Percentiles rank a stretch among this genome's conserved stretches.
Conservation (phyloP, 2,113 vertebrate species). For the Columba janthina region DNA sequence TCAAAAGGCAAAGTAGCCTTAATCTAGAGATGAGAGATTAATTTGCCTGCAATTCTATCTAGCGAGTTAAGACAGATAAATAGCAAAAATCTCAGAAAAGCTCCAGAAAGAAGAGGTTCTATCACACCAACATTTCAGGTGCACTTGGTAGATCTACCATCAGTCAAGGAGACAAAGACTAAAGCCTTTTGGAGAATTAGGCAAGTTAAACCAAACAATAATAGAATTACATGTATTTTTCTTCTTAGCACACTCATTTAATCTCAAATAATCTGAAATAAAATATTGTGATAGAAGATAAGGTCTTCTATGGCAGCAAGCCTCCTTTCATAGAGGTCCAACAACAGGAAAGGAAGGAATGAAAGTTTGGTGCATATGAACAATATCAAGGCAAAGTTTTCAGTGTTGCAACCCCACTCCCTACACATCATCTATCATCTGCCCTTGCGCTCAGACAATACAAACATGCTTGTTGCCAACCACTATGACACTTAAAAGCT, state of each 20-base stretch:
- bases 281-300: not conserved
- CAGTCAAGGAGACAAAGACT: not conserved
- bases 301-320: not conserved
- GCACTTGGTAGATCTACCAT: not conserved
- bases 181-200: not conserved
- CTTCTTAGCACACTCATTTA: not conserved
- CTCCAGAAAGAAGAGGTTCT: not conserved
- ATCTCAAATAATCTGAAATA: not conserved
- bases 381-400: not conserved
- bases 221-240: not conserved
- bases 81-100: not conserved
- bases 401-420: not conserved
- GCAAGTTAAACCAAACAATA: not conserved
- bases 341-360: not conserved
- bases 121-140: not conserved
- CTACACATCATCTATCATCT: not conserved
- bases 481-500: not conserved
- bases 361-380: not conserved
- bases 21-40: not conserved
- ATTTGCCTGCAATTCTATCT: not conserved
- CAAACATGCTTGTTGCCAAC: not conserved
- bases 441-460: fast-evolving
- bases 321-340: not conserved
- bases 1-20: not conserved
- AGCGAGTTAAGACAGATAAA: not conserved